Evolutionary conservation across 1,140 invertebrate species (phyloP), one percentile per base, ranked within the genome.

Genomic region (Drosophila quadrilineata): DNA sequence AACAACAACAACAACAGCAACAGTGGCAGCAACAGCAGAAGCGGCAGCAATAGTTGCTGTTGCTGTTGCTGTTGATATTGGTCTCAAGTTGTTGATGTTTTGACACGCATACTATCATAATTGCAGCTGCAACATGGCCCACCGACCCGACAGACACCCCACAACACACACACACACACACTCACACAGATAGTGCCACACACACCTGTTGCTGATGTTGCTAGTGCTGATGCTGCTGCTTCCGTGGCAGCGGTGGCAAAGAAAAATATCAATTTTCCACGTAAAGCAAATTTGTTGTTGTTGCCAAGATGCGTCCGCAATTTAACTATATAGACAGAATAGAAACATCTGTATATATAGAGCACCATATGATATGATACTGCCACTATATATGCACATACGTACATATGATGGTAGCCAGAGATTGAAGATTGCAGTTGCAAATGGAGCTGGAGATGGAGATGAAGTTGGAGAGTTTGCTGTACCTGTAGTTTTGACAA

Each of bases 251-350:
- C 65, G 65, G 49, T 60, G 72, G 77, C 76, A 54, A 75, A 85
- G 66, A 79, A 84, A 85, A 84, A 84, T 84, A 84, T 84, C 79
- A 84, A 79, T 84, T 84, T 84, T 84, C 79, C 65, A 84, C 62
- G 77, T 84, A 84, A 84, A 74, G 59, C 31, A 31, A 58, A 26
- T 48, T 57, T 53, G 71, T 9, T 17, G 35, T 17, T 19, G 36
- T 17, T 40, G 50, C 46, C 45, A 62, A 36, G 67, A 74, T 64
- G 54, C 46, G 62, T 56, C 49, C 48, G 68, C 71, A 75, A 75
- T 74, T 75, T 69, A 68, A 53, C 52, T 49, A 26, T 70, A 10
- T n/a, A 36, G 6, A 22, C 31, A 29, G 35, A 17, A 17, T 36
- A 6, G 8, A 36, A 12, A 8, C 35, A 36, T 17, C 6, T 36